phyloP scores from a whole-genome alignment of 2,888 invertebrate genomes.

The Norana najaformis region DNA sequence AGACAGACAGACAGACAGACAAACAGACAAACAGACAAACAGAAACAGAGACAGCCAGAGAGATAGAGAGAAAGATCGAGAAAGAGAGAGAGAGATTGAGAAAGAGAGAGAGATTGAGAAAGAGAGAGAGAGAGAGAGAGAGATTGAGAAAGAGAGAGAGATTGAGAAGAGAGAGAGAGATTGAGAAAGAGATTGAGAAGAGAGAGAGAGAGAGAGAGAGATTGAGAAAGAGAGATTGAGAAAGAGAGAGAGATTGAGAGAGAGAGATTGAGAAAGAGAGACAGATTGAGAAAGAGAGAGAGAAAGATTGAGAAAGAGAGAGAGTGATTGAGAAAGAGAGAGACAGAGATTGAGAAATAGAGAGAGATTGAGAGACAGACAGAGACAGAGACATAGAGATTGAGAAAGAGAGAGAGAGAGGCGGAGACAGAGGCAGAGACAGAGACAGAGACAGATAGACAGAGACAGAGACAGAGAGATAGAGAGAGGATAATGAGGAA shows the following conservation, averaged over 20 bases:
- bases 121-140: background rate
- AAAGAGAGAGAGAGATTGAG: too few species aligned
- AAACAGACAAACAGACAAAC: too few species aligned
- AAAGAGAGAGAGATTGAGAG: too few species aligned
- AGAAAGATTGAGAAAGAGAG: too few species aligned
- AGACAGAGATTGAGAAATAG: too few species aligned
- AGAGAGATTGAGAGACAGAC: background rate
- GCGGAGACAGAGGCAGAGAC: background rate
- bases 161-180: background rate
- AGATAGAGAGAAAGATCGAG: background rate
- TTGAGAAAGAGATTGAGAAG: too few species aligned
- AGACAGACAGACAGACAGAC: background rate
- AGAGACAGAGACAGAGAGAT: background rate
- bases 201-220: background rate
- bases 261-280: background rate
- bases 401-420: background rate
- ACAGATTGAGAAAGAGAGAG: background rate
- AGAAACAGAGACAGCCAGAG: background rate
- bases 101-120: background rate
- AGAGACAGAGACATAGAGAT: background rate
- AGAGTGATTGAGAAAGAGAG: too few species aligned
- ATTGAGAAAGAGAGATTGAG: too few species aligned
- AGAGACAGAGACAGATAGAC: too few species aligned
- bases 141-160: background rate
- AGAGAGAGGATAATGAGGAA: too few species aligned